Base-by-base conservation (phyloP, 2,797 vertebrate genomes). In the Chanos chanos region DNA sequence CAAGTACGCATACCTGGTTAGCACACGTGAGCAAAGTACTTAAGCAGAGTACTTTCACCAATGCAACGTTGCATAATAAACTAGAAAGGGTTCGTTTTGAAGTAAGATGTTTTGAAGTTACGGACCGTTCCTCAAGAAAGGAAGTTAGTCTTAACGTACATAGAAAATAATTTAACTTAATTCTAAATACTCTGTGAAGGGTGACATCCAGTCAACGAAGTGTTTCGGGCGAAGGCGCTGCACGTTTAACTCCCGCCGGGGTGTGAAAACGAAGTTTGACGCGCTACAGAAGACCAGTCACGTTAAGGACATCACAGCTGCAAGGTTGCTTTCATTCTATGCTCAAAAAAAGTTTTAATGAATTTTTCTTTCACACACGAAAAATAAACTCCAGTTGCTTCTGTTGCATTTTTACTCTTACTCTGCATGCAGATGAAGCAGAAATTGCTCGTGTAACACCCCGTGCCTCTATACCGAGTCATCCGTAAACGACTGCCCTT, bases 401-500 rank as follows among this genome's bases (percentile, higher is more conserved):
- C 24, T 40, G 21, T 34, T 22, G 12, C 33, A 13, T 34, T n/a
- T 40, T 54, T 24, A 53, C 22, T 6, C 6, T 39, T 39, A 59
- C 54, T 48, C 31, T 9, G 28, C 43, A 60, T 33, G 36, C 43
- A 47, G 47, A 48, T 40, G 48, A 69, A 53, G 34, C 30, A 36
- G 19, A 55, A 44, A 33, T 10, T 19, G 48, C 47, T 45, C 28
- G 7, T 53, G 40, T 21, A 22, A 43, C 30, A 63, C 55, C 39
- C 13, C 66, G 63, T 58, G 40, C 18, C n/a, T n/a, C n/a, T n/a
- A 37, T 47, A 49, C 19, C 5, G 31, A 47, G 43, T 61, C 33
- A 53, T 49, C 50, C 58, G 56, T 48, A 57, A 62, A 34, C 18
- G 19, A 60, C 33, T 28, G 18, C 48, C 59, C 64, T 47, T 61